Conservation (phyloP, 2,888 invertebrate genomes). For the Strigamia maritima region DNA sequence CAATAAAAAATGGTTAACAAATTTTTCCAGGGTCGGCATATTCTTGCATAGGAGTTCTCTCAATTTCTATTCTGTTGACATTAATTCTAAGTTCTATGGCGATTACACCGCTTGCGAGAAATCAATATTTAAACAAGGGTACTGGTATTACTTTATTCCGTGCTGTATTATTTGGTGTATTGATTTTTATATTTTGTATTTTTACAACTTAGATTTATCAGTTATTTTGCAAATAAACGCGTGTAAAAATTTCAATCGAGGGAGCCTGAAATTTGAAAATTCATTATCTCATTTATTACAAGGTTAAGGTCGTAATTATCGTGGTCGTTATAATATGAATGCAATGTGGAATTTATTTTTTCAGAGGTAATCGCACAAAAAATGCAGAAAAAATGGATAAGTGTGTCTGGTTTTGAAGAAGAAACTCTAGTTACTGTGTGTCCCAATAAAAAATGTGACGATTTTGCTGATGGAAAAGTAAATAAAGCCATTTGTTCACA, state of each 20-base stretch:
- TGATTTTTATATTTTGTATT: background rate
- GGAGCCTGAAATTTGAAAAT: background rate
- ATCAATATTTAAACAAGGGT: constrained; percentile 4
- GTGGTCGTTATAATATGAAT: background rate
- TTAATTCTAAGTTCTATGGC: background rate
- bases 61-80: background rate
- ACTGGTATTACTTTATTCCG: background rate
- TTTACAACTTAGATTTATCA: background rate
- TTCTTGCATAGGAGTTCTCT: background rate
- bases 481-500: background rate
- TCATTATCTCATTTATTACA: background rate
- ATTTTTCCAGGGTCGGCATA: background rate
- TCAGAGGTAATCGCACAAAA: background rate
- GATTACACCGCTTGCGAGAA: background rate
- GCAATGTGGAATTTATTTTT: background rate
- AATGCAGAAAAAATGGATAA: background rate
- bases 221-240: background rate
- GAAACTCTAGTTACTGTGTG: background rate
- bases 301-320: background rate
- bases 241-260: background rate
- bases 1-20: background rate
- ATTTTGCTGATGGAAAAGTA: background rate
- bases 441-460: background rate
- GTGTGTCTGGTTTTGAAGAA: background rate
- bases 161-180: background rate